Evolutionary conservation across 2,888 invertebrate genomes (phyloP).

Genomic region (Xanthia icteritia): DNA sequence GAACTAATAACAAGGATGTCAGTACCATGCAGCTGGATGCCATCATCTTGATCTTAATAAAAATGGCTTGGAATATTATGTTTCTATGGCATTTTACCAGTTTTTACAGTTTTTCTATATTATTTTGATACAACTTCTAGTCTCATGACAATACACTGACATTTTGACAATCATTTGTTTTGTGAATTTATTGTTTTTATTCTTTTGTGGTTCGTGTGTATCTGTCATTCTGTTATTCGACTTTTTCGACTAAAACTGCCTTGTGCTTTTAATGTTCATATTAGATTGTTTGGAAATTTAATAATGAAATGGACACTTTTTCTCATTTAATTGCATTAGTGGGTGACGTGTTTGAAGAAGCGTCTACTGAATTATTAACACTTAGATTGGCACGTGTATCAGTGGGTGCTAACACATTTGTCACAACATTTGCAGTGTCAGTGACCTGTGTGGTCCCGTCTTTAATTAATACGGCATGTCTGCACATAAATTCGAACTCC

Average conservation of each 20-base stretch:
- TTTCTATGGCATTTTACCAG: conserved; percentile 70
- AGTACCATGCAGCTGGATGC: conserved; percentile 76
- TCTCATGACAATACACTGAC: conserved; percentile 68
- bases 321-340: background rate
- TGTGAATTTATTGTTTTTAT: conserved; percentile 72
- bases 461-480: conserved; percentile 77
- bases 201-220: conserved; percentile 61
- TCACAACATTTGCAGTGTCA: conserved; percentile 24
- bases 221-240: conserved; percentile 55
- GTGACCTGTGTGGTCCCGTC: conserved; percentile 66
- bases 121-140: background rate
- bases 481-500: conserved; percentile 84
- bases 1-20: conserved; percentile 76
- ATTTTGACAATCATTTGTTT: conserved; percentile 71
- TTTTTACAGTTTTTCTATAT: conserved; percentile 45
- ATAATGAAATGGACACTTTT: background rate
- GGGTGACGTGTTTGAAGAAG: background rate
- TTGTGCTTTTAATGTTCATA: background rate
- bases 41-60: conserved; percentile 74
- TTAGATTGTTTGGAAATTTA: background rate
- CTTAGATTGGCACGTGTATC: background rate
- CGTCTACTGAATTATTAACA: background rate
- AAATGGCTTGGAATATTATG: conserved; percentile 28
- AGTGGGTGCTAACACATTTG: background rate
- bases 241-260: conserved; percentile 10